These are phyloP conservation scores for Propithecus perrieri DNA, from an alignment of 2,797 vertebrate genomes.

Conservation along the genomic window DNA sequence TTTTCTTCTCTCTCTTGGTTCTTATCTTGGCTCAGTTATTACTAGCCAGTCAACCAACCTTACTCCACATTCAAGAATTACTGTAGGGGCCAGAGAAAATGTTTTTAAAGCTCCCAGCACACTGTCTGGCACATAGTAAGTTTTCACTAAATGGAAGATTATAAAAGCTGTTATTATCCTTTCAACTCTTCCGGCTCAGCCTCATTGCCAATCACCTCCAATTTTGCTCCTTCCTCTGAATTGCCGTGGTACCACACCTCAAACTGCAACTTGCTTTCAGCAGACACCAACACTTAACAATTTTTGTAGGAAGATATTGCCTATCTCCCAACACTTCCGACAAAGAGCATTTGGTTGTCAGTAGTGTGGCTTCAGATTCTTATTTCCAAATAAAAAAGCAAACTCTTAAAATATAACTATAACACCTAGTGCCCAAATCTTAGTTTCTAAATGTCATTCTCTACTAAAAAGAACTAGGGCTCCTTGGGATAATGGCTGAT, in stretches of 20 bases:
- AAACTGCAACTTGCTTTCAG: constrained; percentile 40
- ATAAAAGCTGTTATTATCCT: background rate
- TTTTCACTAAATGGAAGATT: constrained; percentile 19
- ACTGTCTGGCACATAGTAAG: constrained; percentile 18
- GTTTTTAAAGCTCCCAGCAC: background rate
- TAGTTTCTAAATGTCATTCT: constrained; percentile 19
- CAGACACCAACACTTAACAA: constrained; percentile 27
- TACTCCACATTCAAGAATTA: constrained; percentile 33
- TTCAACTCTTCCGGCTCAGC: background rate
- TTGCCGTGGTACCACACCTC: constrained; percentile 11
- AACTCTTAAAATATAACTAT: background rate
- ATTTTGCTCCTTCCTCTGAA: background rate
- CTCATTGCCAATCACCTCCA: background rate
- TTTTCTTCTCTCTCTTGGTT: background rate
- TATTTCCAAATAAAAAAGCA: background rate
- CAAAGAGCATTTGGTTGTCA: constrained; percentile 46
- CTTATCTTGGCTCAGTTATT: background rate
- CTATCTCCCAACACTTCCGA: background rate
- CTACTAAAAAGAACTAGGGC: background rate
- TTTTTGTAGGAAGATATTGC: constrained; percentile 20
- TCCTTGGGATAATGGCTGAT: background rate
- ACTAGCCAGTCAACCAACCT: background rate
- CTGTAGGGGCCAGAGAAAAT: background rate
- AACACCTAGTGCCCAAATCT: background rate
- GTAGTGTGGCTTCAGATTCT: background rate